Base-by-base conservation (phyloP, 1,140 invertebrate species). In the Trachymyrmex septentrionalis region DNA sequence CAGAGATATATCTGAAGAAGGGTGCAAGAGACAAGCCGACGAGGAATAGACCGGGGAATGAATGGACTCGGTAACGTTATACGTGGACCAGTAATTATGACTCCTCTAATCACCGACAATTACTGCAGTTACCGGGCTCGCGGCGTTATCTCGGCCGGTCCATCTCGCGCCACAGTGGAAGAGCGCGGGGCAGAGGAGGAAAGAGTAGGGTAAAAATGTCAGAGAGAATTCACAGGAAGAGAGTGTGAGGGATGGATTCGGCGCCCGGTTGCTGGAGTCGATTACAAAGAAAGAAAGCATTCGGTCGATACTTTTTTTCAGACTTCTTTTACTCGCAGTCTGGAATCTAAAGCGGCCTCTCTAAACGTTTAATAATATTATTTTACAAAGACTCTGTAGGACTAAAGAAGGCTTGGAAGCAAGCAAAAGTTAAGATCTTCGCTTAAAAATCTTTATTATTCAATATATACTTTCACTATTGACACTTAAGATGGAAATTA, bases 101-200 rank as follows among this genome's bases (percentile, higher is more conserved):
- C 92, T 94, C 92, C 92, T 94, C 94, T 94, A 94, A 94, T 94
- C 92, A 93, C 90, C 92, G 93, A 93, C 93, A 92, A 94, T 94
- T 94, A 94, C 93, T 89, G 92, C 92, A 93, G 93, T 93, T 93
- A 93, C 92, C 92, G 90, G 90, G 86, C 92, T 92, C 91, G 91
- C 92, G 92, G 91, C 90, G 90, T 93, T 94, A 94, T 93, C 92
- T 92, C 91, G 88, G 92, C 89, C 92, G 91, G 93, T 93, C 92
- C 91, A 94, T 94, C 93, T 92, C 92, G 92, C 91, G 90, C 50
- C 61, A 50, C 76, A 7, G n/a, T 48, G 27, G 85, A 57, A 67
- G 63, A 61, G 66, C 63, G 50, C 59, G 30, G n/a, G 7, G n/a
- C n/a, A 77, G 77, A 57, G 19, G 34, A 24, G 21, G 30, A 59